Evolutionary conservation across 2,113 vertebrate species (phyloP).

Genomic region (Baryphthengus martii): DNA sequence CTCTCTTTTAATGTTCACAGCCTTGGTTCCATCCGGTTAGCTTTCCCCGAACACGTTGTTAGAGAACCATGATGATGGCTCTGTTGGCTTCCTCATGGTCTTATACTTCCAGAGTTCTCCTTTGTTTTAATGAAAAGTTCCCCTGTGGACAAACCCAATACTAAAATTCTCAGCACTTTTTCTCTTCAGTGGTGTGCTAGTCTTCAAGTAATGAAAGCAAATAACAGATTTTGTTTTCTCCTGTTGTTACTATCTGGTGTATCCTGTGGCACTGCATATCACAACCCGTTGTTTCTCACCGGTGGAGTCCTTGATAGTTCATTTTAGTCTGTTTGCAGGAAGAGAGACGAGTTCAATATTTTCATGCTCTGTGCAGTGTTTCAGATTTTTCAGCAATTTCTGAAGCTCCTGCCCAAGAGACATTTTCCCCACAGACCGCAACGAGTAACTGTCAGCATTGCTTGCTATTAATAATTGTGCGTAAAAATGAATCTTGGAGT

Average conservation of each 20-base stretch:
- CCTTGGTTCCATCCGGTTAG: neutral
- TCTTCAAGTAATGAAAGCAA: neutral
- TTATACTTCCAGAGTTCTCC: neutral
- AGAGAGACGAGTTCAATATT: neutral
- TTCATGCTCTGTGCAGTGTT: neutral
- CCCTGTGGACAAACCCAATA: neutral
- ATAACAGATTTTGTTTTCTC: neutral
- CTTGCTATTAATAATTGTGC: neutral
- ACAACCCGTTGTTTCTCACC: neutral
- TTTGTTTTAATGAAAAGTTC: neutral
- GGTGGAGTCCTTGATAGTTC: neutral
- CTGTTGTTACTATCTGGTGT: neutral
- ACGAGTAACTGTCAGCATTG: neutral
- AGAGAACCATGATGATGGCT: neutral
- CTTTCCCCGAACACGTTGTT: neutral
- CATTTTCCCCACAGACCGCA: neutral
- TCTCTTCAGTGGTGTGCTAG: neutral
- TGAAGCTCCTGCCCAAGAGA: neutral
- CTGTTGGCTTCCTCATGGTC: neutral
- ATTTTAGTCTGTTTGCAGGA: neutral
- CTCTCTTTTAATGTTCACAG: neutral
- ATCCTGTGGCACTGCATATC: neutral
- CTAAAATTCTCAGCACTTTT: neutral
- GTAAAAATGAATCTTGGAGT: neutral
- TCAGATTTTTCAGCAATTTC: neutral